phyloP scores from a whole-genome alignment of 2,797 vertebrate species.

The Hypotaenidia okinawae region DNA sequence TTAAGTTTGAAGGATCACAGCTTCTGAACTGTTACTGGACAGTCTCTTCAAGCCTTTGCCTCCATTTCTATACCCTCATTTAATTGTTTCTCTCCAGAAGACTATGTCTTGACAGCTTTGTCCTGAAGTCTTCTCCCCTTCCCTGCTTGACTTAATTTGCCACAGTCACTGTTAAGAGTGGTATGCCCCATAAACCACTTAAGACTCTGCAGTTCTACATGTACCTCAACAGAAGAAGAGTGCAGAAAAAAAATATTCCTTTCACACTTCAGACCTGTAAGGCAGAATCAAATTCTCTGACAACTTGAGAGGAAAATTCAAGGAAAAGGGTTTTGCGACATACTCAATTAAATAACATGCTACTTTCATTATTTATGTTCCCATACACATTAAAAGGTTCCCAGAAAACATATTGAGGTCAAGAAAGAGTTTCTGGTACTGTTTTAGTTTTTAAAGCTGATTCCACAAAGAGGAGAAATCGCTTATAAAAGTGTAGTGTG shows the following conservation, averaged over 20 bases:
- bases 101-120: neutral
- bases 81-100: neutral
- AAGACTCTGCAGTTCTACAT: neutral
- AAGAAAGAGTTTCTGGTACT: neutral
- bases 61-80: neutral
- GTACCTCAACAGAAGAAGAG: neutral
- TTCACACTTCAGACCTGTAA: neutral
- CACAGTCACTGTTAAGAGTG: neutral
- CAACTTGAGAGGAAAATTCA: neutral
- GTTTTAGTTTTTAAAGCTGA: neutral
- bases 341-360: neutral
- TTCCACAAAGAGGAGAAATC: neutral
- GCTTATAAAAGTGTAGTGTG: fast-evolving
- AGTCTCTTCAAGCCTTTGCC: neutral
- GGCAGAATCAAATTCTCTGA: neutral
- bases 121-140: neutral
- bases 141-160: neutral
- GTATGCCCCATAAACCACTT: neutral
- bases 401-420: neutral
- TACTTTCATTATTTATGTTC: neutral
- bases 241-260: neutral
- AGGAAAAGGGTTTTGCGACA: neutral
- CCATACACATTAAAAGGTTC: neutral
- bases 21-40: neutral
- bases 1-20: neutral